These are phyloP conservation scores for Monochamus alternatus DNA, from an alignment of 2,888 invertebrate genomes.

Conservation along the genomic window DNA sequence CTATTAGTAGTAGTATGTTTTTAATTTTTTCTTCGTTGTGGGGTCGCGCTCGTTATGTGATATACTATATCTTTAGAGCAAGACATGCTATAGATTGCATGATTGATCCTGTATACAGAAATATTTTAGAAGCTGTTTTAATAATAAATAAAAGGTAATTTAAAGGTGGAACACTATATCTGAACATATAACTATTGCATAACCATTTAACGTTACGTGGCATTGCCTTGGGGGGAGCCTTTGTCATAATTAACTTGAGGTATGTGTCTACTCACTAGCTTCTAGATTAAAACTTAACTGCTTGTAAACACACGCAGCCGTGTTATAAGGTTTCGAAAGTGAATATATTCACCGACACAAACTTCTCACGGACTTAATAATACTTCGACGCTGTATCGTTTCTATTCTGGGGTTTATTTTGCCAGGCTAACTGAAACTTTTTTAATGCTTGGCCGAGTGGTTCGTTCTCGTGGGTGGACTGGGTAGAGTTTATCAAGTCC, in stretches of 20 bases:
- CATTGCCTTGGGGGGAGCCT: too few relatives aligned
- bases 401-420: neutral
- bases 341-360: neutral
- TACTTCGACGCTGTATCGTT: neutral
- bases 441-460: neutral
- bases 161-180: too few relatives aligned
- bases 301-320: neutral
- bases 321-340: neutral
- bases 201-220: too few relatives aligned
- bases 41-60: too few relatives aligned
- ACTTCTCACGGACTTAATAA: neutral
- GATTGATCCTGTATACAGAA: too few relatives aligned
- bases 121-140: too few relatives aligned
- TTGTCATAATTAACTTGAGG: neutral
- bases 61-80: too few relatives aligned
- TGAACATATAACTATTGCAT: too few relatives aligned
- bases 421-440: neutral
- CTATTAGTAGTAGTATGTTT: too few relatives aligned
- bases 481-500: neutral
- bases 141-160: too few relatives aligned
- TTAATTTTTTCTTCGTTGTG: too few relatives aligned
- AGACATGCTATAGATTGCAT: too few relatives aligned
- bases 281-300: neutral
- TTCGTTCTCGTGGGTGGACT: neutral
- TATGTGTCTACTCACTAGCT: neutral